phyloP scores from a whole-genome alignment of 2,797 vertebrate species.

The Pipistrellus pygmaeus region DNA sequence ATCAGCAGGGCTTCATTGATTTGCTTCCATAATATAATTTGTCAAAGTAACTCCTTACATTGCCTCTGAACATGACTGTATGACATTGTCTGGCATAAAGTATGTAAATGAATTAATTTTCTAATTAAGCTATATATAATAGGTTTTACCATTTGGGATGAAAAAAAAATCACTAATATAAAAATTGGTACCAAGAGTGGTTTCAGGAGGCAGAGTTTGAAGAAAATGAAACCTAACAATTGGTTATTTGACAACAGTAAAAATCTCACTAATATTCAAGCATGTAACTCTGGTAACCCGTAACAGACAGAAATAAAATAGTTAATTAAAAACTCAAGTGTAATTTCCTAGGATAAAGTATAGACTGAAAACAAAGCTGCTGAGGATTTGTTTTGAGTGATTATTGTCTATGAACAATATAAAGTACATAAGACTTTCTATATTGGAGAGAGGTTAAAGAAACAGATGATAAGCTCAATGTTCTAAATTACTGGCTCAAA shows the following conservation, averaged over 20 bases:
- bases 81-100: not conserved
- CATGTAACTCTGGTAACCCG: not conserved
- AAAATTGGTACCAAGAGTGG: not conserved
- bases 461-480: not conserved
- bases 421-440: not conserved
- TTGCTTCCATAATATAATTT: not conserved
- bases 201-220: not conserved
- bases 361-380: not conserved
- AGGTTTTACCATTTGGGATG: not conserved
- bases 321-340: not conserved
- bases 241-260: not conserved
- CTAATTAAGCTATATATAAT: not conserved
- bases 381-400: not conserved
- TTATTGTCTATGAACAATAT: not conserved
- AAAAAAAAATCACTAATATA: not conserved
- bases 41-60: not conserved
- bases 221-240: not conserved
- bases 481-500: not conserved
- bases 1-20: not conserved
- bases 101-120: not conserved
- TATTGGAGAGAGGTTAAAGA: not conserved
- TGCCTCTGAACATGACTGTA: not conserved
- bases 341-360: not conserved
- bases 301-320: not conserved
- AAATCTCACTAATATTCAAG: not conserved